Evolutionary conservation across 1,140 invertebrate species (phyloP).

Genomic region (Zaprionus tsacasi): DNA sequence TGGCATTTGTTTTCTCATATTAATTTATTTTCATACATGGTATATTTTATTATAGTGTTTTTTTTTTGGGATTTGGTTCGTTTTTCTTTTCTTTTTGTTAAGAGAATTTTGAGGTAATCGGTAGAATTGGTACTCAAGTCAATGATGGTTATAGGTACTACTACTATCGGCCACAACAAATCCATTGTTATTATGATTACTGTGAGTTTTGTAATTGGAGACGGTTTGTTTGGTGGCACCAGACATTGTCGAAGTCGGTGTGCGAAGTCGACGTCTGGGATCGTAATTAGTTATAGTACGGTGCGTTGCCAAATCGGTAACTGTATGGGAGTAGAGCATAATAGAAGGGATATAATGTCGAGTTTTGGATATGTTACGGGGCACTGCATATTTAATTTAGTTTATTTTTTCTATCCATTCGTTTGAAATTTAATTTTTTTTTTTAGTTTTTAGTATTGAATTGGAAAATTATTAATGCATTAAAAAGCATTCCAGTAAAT

Average conservation of each 20-base stretch:
- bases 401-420: slow-evolving; percentile 42
- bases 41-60: slow-evolving; percentile 25
- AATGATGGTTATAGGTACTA: slow-evolving; percentile 70
- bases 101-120: slow-evolving; percentile 42
- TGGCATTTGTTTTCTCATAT: slow-evolving; percentile 41
- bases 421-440: slow-evolving; percentile 29
- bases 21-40: not conserved
- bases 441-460: slow-evolving; percentile 58
- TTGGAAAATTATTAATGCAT: slow-evolving; percentile 76
- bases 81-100: not conserved
- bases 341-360: slow-evolving; percentile 78
- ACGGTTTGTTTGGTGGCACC: slow-evolving; percentile 68
- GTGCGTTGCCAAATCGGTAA: slow-evolving; percentile 80
- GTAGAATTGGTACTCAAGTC: slow-evolving; percentile 19
- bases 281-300: slow-evolving; percentile 82
- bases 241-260: slow-evolving; percentile 68
- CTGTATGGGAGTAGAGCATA: slow-evolving; percentile 82
- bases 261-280: slow-evolving; percentile 81
- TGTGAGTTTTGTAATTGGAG: slow-evolving; percentile 58
- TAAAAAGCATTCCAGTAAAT: slow-evolving; percentile 67
- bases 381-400: slow-evolving; percentile 22
- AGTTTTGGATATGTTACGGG: slow-evolving; percentile 49
- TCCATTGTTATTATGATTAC: slow-evolving; percentile 55
- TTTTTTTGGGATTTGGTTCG: slow-evolving; percentile 23
- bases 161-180: slow-evolving; percentile 80